Conservation (phyloP, 2,113 vertebrate genomes). For the Desmodus rotundus region DNA sequence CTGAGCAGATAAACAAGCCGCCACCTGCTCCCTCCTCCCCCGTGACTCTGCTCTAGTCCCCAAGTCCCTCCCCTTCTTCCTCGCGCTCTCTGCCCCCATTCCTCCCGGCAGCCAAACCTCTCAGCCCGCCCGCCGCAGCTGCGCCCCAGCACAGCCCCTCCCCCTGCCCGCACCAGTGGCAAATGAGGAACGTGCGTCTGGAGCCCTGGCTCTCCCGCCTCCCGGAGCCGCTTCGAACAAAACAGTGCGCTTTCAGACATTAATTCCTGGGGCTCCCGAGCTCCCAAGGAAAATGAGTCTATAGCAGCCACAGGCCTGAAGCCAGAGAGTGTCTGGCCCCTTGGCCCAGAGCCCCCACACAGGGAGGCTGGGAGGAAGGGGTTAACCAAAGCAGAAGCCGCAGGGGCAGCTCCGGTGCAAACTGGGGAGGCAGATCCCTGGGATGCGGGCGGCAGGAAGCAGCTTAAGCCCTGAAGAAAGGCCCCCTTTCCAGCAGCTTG, state of each 20-base stretch:
- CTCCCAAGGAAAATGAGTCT: constrained; percentile 31
- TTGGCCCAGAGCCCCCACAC: constrained; percentile 22
- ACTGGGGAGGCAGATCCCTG: background rate
- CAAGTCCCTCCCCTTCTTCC: constrained; percentile 62
- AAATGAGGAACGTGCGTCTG: constrained; percentile 29
- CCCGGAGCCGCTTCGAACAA: constrained; percentile 41
- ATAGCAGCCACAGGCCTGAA: constrained; percentile 21
- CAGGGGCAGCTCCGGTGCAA: background rate
- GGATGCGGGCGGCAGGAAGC: background rate
- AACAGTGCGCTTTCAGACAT: constrained; percentile 51
- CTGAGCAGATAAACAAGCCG: constrained; percentile 81
- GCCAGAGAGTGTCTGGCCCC: constrained; percentile 17
- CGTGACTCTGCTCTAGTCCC: constrained; percentile 10
- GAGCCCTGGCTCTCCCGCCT: background rate
- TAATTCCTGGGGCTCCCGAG: background rate
- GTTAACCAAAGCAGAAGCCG: background rate
- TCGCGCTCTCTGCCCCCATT: background rate
- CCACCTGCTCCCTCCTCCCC: constrained; percentile 84
- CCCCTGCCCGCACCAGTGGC: constrained; percentile 29
- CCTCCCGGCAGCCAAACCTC: background rate
- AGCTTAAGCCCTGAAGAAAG: background rate
- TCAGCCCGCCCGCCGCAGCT: constrained; percentile 15
- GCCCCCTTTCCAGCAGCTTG: background rate
- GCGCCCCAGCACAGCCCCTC: background rate
- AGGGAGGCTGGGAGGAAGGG: background rate